A percentile compares a stretch with the other conserved stretches of the same genome.
phyloP scores from a whole-genome alignment of 2,888 invertebrate genomes.

The Rotaria macrura region DNA sequence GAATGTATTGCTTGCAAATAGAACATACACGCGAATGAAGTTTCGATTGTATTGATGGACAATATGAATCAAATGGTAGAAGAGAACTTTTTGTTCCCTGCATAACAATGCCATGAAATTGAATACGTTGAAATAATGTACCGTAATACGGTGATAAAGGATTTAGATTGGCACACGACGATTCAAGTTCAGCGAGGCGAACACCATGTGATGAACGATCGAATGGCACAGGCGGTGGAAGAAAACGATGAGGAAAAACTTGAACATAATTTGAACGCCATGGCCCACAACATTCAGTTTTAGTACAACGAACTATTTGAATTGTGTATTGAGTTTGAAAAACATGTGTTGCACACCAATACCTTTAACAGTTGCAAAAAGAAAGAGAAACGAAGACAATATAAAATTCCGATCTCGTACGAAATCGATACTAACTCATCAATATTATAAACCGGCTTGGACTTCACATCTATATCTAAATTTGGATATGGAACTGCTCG shows the following conservation, averaged over 20 bases:
- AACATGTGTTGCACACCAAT: conserved; percentile 17
- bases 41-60: background rate
- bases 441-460: background rate
- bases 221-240: conserved; percentile 9
- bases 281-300: conserved; percentile 6
- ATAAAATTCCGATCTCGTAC: too few relatives aligned
- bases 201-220: background rate
- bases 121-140: background rate
- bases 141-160: background rate
- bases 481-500: background rate
- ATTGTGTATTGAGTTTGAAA: conserved; percentile 10
- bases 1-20: background rate
- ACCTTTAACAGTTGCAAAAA: background rate
- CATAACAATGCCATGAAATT: conserved; percentile 1
- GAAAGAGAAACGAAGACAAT: background rate
- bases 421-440: background rate
- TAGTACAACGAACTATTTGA: conserved; percentile 14
- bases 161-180: background rate
- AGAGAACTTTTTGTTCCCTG: background rate
- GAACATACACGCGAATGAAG: background rate
- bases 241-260: conserved; percentile 15
- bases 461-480: background rate
- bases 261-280: conserved; percentile 23
- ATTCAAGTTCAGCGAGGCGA: background rate
- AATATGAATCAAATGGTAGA: background rate